Conservation (phyloP, 2,888 invertebrate species). For the Mamestra brassicae region DNA sequence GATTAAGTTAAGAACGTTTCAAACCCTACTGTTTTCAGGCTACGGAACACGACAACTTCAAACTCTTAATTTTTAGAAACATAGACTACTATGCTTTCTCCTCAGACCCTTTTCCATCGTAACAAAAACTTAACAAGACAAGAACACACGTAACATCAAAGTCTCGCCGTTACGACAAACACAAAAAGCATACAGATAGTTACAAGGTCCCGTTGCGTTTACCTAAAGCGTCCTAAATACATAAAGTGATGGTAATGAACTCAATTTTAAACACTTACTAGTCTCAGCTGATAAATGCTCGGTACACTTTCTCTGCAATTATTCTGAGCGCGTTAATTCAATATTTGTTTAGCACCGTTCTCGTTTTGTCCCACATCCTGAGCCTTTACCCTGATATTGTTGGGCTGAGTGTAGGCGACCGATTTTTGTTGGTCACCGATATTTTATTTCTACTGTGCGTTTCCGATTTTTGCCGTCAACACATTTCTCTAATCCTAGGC, state of each 20-base stretch:
- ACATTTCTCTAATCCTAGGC: too few relatives aligned
- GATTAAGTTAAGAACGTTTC: too few relatives aligned
- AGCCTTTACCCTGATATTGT: conserved; percentile 75
- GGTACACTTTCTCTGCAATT: conserved; percentile 85
- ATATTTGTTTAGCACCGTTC: conserved; percentile 87
- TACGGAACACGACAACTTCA: too few relatives aligned
- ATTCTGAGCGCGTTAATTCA: conserved; percentile 88
- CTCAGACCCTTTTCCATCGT: background rate
- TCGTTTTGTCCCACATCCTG: conserved; percentile 81
- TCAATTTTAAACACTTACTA: conserved; percentile 65
- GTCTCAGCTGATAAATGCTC: conserved; percentile 66
- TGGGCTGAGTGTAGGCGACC: background rate
- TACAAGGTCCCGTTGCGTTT: conserved; percentile 54
- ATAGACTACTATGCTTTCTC: background rate
- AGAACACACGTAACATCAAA: conserved; percentile 33
- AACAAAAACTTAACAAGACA: conserved; percentile 3
- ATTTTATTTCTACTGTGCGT: too few relatives aligned
- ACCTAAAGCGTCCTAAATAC: conserved; percentile 65
- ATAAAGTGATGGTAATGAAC: conserved; percentile 68
- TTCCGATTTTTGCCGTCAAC: too few relatives aligned
- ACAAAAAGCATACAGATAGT: conserved; percentile 63
- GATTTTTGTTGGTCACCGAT: background rate
- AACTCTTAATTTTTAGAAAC: too few relatives aligned
- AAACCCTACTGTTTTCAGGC: too few relatives aligned
- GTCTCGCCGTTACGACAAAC: conserved; percentile 44